Evolutionary conservation across 2,888 invertebrate species (phyloP), one percentile per base, ranked within the genome.

Genomic region (Conus canariensis): DNA sequence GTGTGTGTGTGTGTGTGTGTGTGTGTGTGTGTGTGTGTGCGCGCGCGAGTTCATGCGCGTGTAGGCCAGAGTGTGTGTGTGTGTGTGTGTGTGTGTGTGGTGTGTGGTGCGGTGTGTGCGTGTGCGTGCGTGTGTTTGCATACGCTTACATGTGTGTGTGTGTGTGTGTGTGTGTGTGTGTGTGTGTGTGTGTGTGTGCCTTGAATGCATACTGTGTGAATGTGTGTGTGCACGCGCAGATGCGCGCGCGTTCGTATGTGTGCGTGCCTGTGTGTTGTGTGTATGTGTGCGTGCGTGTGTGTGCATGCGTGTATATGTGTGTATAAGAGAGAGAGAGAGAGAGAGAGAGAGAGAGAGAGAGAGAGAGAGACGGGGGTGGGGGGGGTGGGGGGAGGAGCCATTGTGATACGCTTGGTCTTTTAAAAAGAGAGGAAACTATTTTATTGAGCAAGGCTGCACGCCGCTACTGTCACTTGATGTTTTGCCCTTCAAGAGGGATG

Each of bases 131-230:
- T 80, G 30, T 30, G 80, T 80, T 10, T 30, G 45, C 45, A 19
- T 80, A 45, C 45, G 80, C 12, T 10, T 80, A 45, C 45, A 10
- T 9, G 80, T 80, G 83, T 83, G 83, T 83, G 83, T 59, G 85
- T 85, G 85, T 85, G 85, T 85, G 85, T 85, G 60, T 85, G 85
- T 85, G 60, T 85, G 85, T n/a, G 85, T n/a, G 85, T n/a, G 85
- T n/a, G 85, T 56, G 82, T 19, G 56, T 12, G 82, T 3, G 56
- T 12, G 82, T 16, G 56, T 56, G 22, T 77, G 77, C 19, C 5
- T 77, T 25, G 7, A 56, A 56, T 14, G 8, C 14, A 5, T 9
- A 9, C 30, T 80, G 45, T 45, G 77, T 45, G 77, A 30, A 30
- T 80, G 56, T 56, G 82, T 19, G 82, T 58, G 58, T 19, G 82